phyloP scores from a whole-genome alignment of 2,888 invertebrate genomes.

The Pilophorus perplexus region DNA sequence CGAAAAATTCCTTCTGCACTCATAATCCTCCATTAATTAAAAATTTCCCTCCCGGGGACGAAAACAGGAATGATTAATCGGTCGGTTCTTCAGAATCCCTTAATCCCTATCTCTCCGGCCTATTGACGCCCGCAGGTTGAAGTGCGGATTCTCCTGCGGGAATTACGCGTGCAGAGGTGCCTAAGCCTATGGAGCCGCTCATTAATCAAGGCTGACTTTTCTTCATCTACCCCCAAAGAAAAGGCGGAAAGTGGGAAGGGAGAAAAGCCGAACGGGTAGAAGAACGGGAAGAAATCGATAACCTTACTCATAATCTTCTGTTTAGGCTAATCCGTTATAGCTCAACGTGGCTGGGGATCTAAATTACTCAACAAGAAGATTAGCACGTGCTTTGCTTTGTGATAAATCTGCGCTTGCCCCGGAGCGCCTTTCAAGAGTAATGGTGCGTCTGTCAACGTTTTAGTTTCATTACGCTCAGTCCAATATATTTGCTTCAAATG shows the following conservation, averaged over 20 bases:
- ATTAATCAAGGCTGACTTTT: conserved; percentile 29
- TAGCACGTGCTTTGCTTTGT: conserved; percentile 36
- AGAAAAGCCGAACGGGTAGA: not conserved
- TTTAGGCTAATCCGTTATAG: conserved; percentile 35
- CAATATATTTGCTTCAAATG: conserved; percentile 25
- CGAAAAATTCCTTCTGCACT: too few species aligned
- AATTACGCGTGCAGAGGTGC: conserved; percentile 7
- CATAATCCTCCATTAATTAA: too few species aligned
- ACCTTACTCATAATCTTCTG: conserved; percentile 39
- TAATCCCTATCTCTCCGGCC: too few species aligned
- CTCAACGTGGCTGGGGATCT: conserved; percentile 19
- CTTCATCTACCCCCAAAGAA: conserved; percentile 9
- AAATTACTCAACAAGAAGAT: conserved; percentile 32
- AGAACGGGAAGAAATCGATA: conserved; percentile 26
- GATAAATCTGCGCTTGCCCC: conserved; percentile 27
- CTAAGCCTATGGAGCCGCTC: not conserved
- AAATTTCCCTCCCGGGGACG: too few species aligned
- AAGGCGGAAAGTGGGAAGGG: not conserved
- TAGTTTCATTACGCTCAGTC: conserved; percentile 26
- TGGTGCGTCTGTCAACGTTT: conserved; percentile 30
- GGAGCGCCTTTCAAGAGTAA: too few species aligned
- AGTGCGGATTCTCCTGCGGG: too few species aligned
- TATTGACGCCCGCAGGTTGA: too few species aligned
- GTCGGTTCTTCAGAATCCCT: too few species aligned
- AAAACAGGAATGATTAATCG: too few species aligned